A percentile compares a stretch with the other conserved stretches of the same genome.
These are phyloP conservation scores for Rhinolophus sinicus DNA, from an alignment of 2,113 vertebrate species.

Conservation along the genomic window DNA sequence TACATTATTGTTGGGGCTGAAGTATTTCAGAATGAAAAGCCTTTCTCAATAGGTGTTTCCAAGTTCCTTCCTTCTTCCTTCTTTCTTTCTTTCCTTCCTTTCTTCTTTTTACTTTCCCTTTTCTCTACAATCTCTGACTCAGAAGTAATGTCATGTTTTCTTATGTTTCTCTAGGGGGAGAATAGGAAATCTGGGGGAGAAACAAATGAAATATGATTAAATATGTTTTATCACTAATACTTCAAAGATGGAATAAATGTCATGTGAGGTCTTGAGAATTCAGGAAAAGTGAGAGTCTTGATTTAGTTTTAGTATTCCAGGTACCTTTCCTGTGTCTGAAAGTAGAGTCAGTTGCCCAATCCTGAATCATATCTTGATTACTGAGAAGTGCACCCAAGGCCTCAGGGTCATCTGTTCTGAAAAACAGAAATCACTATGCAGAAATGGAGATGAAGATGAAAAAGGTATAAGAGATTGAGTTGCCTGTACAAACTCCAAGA, in stretches of 20 bases:
- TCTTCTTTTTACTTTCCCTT: slow-evolving; percentile 35
- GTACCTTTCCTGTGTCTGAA: slow-evolving; percentile 24
- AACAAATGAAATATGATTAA: slow-evolving; percentile 1
- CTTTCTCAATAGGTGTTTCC: neutral
- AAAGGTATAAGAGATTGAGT: neutral
- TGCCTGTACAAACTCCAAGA: neutral
- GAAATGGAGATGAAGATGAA: neutral
- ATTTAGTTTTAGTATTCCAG: neutral
- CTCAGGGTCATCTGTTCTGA: neutral
- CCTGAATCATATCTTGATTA: slow-evolving; percentile 17
- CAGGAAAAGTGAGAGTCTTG: neutral
- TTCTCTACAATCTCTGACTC: slow-evolving; percentile 55
- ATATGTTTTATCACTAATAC: neutral
- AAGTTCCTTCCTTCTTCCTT: neutral
- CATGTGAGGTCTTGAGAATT: neutral
- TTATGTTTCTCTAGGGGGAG: neutral
- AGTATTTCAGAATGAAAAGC: slow-evolving; percentile 34
- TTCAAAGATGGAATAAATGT: neutral
- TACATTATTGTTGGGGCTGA: slow-evolving; percentile 6
- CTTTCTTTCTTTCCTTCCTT: neutral
- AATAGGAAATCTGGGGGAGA: neutral
- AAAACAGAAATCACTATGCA: neutral
- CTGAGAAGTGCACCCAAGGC: neutral
- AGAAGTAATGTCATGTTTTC: slow-evolving; percentile 13
- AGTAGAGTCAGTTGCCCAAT: slow-evolving; percentile 24